Evolutionary conservation across 2,797 vertebrate species (phyloP).

Genomic region (Falco concolor): DNA sequence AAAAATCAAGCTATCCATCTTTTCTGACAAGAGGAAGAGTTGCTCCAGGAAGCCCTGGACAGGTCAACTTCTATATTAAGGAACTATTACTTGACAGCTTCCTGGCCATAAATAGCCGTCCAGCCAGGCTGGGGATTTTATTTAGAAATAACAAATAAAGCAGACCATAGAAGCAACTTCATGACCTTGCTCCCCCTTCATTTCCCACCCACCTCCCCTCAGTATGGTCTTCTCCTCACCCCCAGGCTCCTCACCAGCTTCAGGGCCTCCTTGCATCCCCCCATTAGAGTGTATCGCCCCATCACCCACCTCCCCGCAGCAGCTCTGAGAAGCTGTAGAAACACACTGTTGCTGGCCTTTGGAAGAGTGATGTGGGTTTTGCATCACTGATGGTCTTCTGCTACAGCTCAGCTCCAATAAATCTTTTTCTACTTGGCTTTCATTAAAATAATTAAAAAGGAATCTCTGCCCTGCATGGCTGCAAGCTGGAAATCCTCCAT

Average conservation of each 20-base stretch:
- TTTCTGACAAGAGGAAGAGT: conserved; percentile 68
- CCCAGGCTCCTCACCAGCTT: neutral
- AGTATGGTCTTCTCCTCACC: neutral
- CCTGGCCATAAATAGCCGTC: conserved; percentile 50
- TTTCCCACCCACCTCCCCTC: neutral
- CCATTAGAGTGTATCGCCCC: neutral
- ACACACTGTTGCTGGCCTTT: rapidly evolving
- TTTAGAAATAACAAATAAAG: conserved; percentile 50
- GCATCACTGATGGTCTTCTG: neutral
- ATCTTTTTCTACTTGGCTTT: neutral
- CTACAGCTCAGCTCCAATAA: neutral
- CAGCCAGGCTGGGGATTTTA: conserved; percentile 24
- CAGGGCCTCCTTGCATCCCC: neutral
- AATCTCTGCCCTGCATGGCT: neutral
- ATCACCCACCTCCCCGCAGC: neutral
- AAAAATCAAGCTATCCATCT: conserved; percentile 61
- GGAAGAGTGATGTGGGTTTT: neutral
- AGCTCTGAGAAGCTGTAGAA: neutral
- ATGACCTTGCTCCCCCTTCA: neutral
- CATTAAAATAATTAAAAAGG: neutral
- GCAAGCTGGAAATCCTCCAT: neutral
- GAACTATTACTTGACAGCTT: conserved; percentile 64
- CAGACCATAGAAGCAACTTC: neutral
- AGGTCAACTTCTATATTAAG: conserved; percentile 64
- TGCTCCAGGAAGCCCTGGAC: conserved; percentile 61